Evolutionary conservation across 2,113 vertebrate species (phyloP).

Genomic region (Numenius arquata): DNA sequence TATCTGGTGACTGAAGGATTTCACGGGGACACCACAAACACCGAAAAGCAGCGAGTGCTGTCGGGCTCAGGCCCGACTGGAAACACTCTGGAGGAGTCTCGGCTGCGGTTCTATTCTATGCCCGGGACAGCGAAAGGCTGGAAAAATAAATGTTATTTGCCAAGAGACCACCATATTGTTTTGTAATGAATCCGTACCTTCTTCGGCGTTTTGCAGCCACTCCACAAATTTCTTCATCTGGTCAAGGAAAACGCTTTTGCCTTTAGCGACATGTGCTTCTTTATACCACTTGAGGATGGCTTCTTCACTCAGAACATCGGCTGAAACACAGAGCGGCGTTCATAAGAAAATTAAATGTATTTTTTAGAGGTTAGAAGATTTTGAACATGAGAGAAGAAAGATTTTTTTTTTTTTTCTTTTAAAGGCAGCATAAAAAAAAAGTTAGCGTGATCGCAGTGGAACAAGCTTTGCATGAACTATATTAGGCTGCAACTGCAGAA

Average conservation of each 20-base stretch:
- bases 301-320: slow-evolving; percentile 91
- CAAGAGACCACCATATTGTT: not conserved
- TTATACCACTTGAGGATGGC: slow-evolving; percentile 92
- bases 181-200: slow-evolving; percentile 73
- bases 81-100: not conserved
- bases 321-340: slow-evolving; percentile 69
- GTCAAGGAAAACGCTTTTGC: slow-evolving; percentile 91
- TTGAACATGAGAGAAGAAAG: not conserved
- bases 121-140: not conserved
- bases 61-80: not conserved
- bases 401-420: not conserved
- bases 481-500: not conserved
- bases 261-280: slow-evolving; percentile 87
- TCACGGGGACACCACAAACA: not conserved
- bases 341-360: not conserved
- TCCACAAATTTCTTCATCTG: slow-evolving; percentile 96
- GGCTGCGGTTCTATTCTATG: not conserved
- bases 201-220: slow-evolving; percentile 91
- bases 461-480: not conserved
- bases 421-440: not conserved
- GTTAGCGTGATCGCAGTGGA: not conserved
- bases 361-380: not conserved
- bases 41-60: not conserved
- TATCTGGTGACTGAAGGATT: not conserved
- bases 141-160: not conserved